phyloP scores from a whole-genome alignment of 1,140 invertebrate species.

The Drosophila bocki region DNA sequence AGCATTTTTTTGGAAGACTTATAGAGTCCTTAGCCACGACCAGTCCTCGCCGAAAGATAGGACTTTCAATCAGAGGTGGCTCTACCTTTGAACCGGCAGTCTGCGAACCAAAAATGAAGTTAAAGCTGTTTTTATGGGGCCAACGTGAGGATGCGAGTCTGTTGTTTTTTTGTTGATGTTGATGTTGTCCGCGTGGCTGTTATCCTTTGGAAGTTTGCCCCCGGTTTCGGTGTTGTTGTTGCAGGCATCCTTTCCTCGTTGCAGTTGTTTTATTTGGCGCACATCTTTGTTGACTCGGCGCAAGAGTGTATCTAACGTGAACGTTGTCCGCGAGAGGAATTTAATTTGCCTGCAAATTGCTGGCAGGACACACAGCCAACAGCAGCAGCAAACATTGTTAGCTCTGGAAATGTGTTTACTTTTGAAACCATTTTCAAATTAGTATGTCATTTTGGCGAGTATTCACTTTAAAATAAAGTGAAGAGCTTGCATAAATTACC shows the following conservation, averaged over 20 bases:
- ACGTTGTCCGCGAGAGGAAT: slow-evolving; percentile 60
- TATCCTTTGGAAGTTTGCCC: slow-evolving; percentile 45
- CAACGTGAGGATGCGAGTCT: slow-evolving; percentile 40
- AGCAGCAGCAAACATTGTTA: slow-evolving; percentile 49
- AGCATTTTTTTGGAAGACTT: not conserved
- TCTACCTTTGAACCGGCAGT: slow-evolving; percentile 3
- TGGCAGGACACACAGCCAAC: slow-evolving; percentile 21
- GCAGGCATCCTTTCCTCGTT: slow-evolving; percentile 26
- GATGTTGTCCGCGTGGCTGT: slow-evolving; percentile 30
- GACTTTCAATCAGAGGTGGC: slow-evolving; percentile 15
- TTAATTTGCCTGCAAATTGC: slow-evolving; percentile 67
- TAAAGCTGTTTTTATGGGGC: slow-evolving; percentile 67
- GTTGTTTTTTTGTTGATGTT: slow-evolving; percentile 21
- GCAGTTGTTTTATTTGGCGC: slow-evolving; percentile 64
- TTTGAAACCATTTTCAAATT: slow-evolving; percentile 61
- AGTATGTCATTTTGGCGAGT: slow-evolving; percentile 53
- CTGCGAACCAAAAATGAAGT: slow-evolving; percentile 38
- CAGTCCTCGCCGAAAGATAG: slow-evolving; percentile 6
- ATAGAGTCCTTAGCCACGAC: slow-evolving; percentile 4
- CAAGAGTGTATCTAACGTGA: slow-evolving; percentile 61
- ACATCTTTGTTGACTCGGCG: slow-evolving; percentile 76
- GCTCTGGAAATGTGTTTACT: slow-evolving; percentile 60
- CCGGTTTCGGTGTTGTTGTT: slow-evolving; percentile 33
- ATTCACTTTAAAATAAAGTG: slow-evolving; percentile 10
- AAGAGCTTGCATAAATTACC: slow-evolving; percentile 16